Evolutionary conservation across 2,888 invertebrate genomes (phyloP).

Genomic region (Chrysolina oricalcia): DNA sequence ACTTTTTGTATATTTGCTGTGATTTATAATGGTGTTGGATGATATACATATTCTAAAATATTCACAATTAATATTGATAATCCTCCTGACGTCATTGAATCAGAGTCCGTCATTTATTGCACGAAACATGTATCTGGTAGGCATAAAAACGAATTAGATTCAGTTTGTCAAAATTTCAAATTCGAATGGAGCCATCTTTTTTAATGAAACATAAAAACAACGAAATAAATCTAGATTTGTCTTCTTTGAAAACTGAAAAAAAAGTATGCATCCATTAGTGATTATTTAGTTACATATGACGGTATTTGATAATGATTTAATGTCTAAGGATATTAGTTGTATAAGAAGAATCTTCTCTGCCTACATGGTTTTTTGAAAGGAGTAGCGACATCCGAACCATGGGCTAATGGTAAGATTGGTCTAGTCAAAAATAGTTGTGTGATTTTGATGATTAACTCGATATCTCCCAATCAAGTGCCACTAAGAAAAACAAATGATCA

Average conservation of each 20-base stretch:
- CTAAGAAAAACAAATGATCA: constrained; percentile 58
- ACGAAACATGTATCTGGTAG: not conserved
- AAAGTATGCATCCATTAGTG: not conserved
- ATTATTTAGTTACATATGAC: constrained; percentile 4
- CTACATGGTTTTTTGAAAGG: constrained; percentile 63
- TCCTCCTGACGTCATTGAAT: constrained; percentile 57
- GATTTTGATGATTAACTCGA: constrained; percentile 64
- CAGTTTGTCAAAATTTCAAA: not conserved
- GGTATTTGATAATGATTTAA: constrained; percentile 57
- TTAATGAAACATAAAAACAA: constrained; percentile 42
- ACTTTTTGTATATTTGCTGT: constrained; percentile 69
- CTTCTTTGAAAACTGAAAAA: not conserved
- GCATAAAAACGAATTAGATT: not conserved
- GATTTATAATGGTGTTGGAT: constrained; percentile 68
- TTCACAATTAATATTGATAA: constrained; percentile 57
- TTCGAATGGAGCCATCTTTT: constrained; percentile 15
- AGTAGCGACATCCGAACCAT: constrained; percentile 63
- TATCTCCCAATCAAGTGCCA: constrained; percentile 72
- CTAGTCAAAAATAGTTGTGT: constrained; percentile 66
- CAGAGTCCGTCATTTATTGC: constrained; percentile 48
- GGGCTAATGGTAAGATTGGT: constrained; percentile 66
- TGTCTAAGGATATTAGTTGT: constrained; percentile 53
- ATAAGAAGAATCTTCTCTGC: constrained; percentile 55
- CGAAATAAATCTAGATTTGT: constrained; percentile 33
- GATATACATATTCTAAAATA: constrained; percentile 68